Evolutionary conservation across 2,797 vertebrate genomes (phyloP).

Genomic region (Carcharodon carcharias): DNA sequence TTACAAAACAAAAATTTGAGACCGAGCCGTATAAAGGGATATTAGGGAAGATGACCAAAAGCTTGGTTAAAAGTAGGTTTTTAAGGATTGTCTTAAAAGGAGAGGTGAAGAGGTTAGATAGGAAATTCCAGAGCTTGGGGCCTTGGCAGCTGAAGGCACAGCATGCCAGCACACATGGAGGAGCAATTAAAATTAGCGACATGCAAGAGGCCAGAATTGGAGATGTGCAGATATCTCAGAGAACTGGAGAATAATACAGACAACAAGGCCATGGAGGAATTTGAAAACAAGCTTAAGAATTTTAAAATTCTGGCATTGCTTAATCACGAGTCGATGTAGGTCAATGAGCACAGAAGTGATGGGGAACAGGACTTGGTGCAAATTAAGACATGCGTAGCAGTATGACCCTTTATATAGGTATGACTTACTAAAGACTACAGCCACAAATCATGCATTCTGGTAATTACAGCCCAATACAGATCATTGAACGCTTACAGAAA

Average conservation of each 20-base stretch:
- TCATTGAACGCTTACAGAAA: conserved; percentile 62
- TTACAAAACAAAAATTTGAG: background rate
- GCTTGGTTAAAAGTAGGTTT: background rate
- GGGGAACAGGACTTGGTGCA: background rate
- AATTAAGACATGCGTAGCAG: background rate
- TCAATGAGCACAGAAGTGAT: background rate
- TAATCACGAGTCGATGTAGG: background rate
- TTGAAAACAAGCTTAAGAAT: background rate
- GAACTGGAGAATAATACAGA: background rate
- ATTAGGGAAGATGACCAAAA: background rate
- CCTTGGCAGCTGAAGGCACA: background rate
- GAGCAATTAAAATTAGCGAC: background rate
- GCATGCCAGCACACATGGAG: background rate
- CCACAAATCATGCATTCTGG: background rate
- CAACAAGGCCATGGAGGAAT: background rate
- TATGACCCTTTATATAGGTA: background rate
- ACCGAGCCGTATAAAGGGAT: background rate
- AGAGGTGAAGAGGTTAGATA: no score
- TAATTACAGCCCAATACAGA: background rate
- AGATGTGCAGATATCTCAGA: background rate
- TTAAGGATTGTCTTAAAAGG: background rate
- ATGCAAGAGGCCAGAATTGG: background rate
- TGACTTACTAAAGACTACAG: background rate
- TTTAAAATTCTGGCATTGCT: background rate
- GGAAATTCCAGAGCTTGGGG: background rate